Evolutionary conservation across 2,888 invertebrate species (phyloP).

Genomic region (Agrotis puta): DNA sequence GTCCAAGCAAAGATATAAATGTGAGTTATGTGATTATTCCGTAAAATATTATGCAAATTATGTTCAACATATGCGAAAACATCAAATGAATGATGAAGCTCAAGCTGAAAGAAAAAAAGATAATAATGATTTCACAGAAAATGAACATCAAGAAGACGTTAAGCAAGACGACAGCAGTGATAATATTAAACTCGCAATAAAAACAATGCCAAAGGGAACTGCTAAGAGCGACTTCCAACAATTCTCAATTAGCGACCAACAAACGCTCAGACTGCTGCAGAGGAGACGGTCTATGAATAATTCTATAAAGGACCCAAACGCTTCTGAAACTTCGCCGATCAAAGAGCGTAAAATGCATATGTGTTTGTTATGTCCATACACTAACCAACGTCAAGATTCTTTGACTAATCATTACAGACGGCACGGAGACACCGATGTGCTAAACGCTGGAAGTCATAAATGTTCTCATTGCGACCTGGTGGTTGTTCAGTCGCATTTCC

Average conservation of each 20-base stretch:
- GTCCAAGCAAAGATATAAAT: constrained; percentile 95
- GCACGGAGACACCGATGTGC: constrained; percentile 92
- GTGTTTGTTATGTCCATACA: constrained; percentile 96
- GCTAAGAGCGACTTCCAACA: constrained; percentile 89
- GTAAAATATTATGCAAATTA: constrained; percentile 96
- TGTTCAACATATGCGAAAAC: constrained; percentile 95
- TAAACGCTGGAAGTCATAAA: constrained; percentile 91
- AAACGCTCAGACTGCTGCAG: constrained; percentile 91
- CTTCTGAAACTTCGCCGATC: constrained; percentile 82
- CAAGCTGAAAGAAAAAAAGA: constrained; percentile 90
- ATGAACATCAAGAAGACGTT: constrained; percentile 72
- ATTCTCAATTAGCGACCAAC: constrained; percentile 92
- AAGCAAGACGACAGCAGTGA: constrained; percentile 78
- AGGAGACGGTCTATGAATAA: constrained; percentile 87
- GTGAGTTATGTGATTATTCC: constrained; percentile 96
- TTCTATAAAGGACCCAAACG: constrained; percentile 78
- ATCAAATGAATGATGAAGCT: constrained; percentile 93
- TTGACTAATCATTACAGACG: constrained; percentile 94
- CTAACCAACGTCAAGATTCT: constrained; percentile 93
- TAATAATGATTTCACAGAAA: constrained; percentile 73
- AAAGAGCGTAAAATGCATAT: constrained; percentile 92
- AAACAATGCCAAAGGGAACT: constrained; percentile 86
- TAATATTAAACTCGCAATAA: constrained; percentile 86
- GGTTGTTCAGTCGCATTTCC: constrained; percentile 93
- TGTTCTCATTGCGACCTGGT: constrained; percentile 96